Percentiles rank a stretch among this genome's conserved stretches.
Conservation (phyloP, 2,797 vertebrate species). For the Fistularia commersonii region DNA sequence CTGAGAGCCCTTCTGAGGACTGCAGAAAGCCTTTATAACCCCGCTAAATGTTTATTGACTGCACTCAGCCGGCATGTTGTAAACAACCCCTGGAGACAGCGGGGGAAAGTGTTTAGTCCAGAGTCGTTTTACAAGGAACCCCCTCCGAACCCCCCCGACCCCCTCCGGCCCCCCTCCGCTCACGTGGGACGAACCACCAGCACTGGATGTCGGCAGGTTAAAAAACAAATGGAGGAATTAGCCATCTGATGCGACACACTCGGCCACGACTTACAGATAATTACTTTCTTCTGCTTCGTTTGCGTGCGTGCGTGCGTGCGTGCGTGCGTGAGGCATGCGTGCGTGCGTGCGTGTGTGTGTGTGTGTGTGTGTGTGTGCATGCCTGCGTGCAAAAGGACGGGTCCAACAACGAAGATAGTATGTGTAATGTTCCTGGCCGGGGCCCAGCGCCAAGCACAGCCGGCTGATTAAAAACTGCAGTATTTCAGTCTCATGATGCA, state of each 20-base stretch:
- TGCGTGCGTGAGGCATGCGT: too few relatives aligned
- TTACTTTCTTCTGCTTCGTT: conserved; percentile 61
- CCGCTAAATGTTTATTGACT: conserved; percentile 50
- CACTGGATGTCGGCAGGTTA: conserved; percentile 38
- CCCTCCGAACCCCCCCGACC: too few relatives aligned
- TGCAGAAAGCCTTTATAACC: conserved; percentile 31
- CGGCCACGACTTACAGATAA: conserved; percentile 48
- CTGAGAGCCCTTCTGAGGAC: too few relatives aligned
- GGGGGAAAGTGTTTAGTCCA: conserved; percentile 61
- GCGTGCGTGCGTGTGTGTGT: too few relatives aligned
- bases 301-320: too few relatives aligned
- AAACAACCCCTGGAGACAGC: conserved; percentile 62
- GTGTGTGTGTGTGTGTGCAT: too few relatives aligned
- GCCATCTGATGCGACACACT: conserved; percentile 49
- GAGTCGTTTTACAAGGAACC: conserved; percentile 63
- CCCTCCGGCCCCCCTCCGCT: conserved; percentile 37
- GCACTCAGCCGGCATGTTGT: conserved; percentile 27
- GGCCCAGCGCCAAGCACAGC: conserved; percentile 24
- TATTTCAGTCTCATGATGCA: conserved; percentile 17
- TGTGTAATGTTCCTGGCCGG: conserved; percentile 43
- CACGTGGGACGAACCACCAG: conserved; percentile 52
- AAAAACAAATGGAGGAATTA: conserved; percentile 60
- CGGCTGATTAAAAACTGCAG: conserved; percentile 25
- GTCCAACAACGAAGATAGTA: conserved; percentile 37
- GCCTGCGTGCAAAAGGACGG: conserved; percentile 24